phyloP scores from a whole-genome alignment of 2,888 invertebrate genomes.

The Cerceris ruficornis region DNA sequence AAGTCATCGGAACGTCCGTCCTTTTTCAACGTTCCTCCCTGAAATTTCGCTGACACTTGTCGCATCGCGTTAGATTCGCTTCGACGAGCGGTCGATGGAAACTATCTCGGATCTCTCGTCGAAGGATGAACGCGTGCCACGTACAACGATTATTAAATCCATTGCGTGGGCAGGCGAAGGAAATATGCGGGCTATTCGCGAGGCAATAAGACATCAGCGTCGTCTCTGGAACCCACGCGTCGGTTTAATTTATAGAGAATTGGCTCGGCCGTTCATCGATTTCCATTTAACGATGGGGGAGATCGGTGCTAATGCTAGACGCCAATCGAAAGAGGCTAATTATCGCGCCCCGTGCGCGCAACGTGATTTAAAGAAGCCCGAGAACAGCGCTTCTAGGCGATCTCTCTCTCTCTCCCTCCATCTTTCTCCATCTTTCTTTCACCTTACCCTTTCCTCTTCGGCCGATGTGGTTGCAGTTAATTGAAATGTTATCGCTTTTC shows the following conservation, averaged over 20 bases:
- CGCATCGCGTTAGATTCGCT: background rate
- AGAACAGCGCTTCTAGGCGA: conserved; percentile 1
- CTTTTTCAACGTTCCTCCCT: too few species aligned
- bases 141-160: conserved; percentile 8
- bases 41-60: too few species aligned
- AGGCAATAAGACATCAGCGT: background rate
- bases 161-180: background rate
- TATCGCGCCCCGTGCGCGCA: conserved; percentile 7
- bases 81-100: background rate
- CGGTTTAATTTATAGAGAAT: conserved; percentile 18
- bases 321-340: conserved; percentile 34
- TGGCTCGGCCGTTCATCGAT: conserved; percentile 17
- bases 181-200: background rate
- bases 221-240: background rate
- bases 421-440: background rate
- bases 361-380: conserved; percentile 26
- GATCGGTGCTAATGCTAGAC: conserved; percentile 2
- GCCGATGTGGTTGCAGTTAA: conserved; percentile 37
- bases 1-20: too few species aligned
- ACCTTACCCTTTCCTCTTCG: background rate
- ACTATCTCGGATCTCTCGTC: background rate
- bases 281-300: conserved; percentile 27
- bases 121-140: background rate
- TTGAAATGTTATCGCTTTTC: conserved; percentile 62
- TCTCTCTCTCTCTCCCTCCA: background rate